Evolutionary conservation across 2,888 invertebrate species (phyloP), one percentile per base, ranked within the genome.

Genomic region (Melipona beecheii): DNA sequence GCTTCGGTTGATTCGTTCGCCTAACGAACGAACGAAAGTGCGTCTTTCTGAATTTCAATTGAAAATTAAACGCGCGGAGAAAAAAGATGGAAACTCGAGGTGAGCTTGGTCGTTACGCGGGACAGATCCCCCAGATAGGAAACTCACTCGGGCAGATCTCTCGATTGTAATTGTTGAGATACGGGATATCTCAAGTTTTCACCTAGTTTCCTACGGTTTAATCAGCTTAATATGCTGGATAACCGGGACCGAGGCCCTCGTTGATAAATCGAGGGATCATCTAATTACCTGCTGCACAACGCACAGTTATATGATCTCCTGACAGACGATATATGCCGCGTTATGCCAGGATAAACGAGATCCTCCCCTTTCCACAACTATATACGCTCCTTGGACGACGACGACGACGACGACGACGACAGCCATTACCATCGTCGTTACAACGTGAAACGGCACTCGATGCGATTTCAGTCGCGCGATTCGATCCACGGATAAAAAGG

Each of bases 221-320:
- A 80, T 80, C 54, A 75, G 78, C 79, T 83, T 75, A 62, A 75
- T 68, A 75, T 68, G 75, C 36, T 43, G 58, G 78, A 58, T 84
- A 78, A 74, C 83, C 78, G 71, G 78, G 68, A 62, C 75, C 62
- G 43, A 49, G 43, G n/a, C 36, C 72, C 68, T 64, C 72, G 75
- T 75, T 84, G 84, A 84, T 84, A 84, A 84, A 84, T 84, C 84
- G 84, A 70, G 79, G 80, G 84, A 83, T 84, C 84, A 75, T 84
- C 84, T 84, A 84, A 84, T 84, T 84, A 84, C 80, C 84, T 72
- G 75, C 68, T 58, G 84, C 84, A 69, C 75, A 84, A 84, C 84
- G 84, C 75, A 73, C 84, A 80, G 84, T 83, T 83, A 84, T 70
- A 75, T 75, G 79, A 84, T 84, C 75, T 54, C 71, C 75, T 70